Base-by-base conservation (phyloP, 1,140 invertebrate species). In the Zophobas atratus region DNA sequence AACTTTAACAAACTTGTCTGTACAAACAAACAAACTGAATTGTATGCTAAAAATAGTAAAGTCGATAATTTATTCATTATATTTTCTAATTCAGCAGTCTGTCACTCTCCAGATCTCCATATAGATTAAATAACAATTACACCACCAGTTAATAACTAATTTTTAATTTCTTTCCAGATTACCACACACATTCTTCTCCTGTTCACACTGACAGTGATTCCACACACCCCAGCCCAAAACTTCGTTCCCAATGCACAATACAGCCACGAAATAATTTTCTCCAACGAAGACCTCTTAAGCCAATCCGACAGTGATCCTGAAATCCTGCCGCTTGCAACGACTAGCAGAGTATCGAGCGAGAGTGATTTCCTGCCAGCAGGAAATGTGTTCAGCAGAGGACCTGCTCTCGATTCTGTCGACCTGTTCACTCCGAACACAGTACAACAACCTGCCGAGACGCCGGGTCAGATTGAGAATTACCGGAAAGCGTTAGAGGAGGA, bases 381-480 rank as follows among this genome's bases (percentile, higher is more conserved):
- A 49, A 53, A 51, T 36, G 43, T n/a, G 8, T 46, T 55, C 35
- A 55, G 5, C 32, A 43, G 6, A 20, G 20, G 20, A 55, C 72
- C 72, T 60, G 41, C 8, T 55, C 3, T 56, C 0, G 6, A 6
- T 39, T 3, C 55, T 46, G 38, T 35, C 56, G 46, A 63, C 56
- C 43, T 77, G 51, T 77, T 77, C 49, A 53, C 48, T 3, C 75
- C 75, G 60, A 70, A 67, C 48, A 56, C 39, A 20, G 41, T 43
- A 36, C 75, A 67, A 56, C 49, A 71, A 57, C 75, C 51, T 46
- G 60, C 75, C 33, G 60, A 53, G 33, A 77, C 75, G 6, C 63
- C 49, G 33, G 75, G 75, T 6, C 75, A 77, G 55, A 34, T 77
- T 43, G 38, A 48, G 48, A 77, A 71, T 71, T 70, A 70, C 57